These are phyloP conservation scores for Apocheima hispidaria DNA, from an alignment of 2,888 invertebrate species.

Conservation along the genomic window DNA sequence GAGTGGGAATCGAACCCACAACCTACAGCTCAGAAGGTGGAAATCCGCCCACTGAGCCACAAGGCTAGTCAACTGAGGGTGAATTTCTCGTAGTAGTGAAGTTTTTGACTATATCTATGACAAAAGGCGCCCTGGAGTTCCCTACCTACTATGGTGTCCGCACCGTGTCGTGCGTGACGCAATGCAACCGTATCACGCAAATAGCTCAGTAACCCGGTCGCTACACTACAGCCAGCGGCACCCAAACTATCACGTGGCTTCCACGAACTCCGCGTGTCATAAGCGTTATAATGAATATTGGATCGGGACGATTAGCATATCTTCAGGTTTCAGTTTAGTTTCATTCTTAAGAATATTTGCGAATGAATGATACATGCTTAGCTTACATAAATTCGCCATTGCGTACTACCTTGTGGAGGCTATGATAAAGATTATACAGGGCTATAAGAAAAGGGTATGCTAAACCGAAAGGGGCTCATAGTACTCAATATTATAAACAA, in stretches of 20 bases:
- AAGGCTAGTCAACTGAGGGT: no score
- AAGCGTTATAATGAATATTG: not conserved
- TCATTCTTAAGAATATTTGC: not conserved
- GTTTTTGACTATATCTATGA: not conserved
- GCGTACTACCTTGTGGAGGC: no score
- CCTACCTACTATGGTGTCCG: not conserved
- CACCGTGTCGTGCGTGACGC: conserved; percentile 47
- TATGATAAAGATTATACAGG: no score
- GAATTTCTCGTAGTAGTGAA: not conserved
- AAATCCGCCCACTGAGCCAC: no score
- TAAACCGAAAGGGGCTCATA: no score
- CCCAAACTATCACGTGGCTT: not conserved
- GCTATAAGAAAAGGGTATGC: no score
- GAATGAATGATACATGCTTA: no score
- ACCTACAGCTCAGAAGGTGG: no score
- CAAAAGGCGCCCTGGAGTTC: not conserved
- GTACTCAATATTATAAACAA: no score
- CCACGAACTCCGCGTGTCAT: not conserved
- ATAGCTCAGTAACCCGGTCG: conserved; percentile 60
- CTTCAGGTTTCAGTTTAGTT: not conserved
- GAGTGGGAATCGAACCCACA: no score
- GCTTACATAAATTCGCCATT: no score
- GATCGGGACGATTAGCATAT: no score
- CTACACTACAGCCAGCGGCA: conserved; percentile 34
- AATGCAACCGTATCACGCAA: conserved; percentile 56